Evolutionary conservation across 2,888 invertebrate genomes (phyloP), one percentile per base, ranked within the genome.

Genomic region (Microdon myrmicae): DNA sequence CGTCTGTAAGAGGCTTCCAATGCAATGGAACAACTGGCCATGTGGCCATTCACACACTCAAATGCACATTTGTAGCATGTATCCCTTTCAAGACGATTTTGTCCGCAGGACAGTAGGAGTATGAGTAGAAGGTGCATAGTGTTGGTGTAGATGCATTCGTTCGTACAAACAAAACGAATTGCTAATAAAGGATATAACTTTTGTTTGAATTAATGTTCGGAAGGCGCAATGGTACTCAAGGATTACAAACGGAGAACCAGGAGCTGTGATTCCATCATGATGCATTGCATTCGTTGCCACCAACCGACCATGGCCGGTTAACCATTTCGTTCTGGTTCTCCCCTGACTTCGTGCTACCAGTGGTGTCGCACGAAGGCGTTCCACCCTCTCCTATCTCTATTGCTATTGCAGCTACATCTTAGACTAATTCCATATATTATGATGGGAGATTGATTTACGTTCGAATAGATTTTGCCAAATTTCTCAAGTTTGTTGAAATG

Each of bases 361-460:
- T 37, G 47, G 47, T 49, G 49, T 44, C 44, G 32, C 44, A 58
- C 37, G 12, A 25, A 20, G 26, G 17, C 22, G 9, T 26, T 31
- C 8, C 16, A 8, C 13, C 23, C 17, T 28, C 19, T 17, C 25
- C 35, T 31, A 9, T 17, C 8, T 10, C 25, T 37, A 7, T 6
- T 23, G 3, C 32, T 29, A 3, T 17, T 16, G 13, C 29, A 16
- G 13, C 16, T 25, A 61, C 61, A 61, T 61, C 61, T 61, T 61
- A 61, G 61, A 49, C 55, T 55, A 55, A 55, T 64, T 64, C 56
- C 64, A 56, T 64, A 64, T 56, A 64, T 56, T 56, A 38, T 44
- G 61, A 35, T 43, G 58, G 56, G 48, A 59, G 78, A 78, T 78
- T 77, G 77, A 77, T 77, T 77, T 77, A 78, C 78, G 77, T 77